A percentile compares a stretch with the other conserved stretches of the same genome.
Evolutionary conservation across 2,113 vertebrate genomes (phyloP).

Genomic region (Dolichallabes microphthalmus): DNA sequence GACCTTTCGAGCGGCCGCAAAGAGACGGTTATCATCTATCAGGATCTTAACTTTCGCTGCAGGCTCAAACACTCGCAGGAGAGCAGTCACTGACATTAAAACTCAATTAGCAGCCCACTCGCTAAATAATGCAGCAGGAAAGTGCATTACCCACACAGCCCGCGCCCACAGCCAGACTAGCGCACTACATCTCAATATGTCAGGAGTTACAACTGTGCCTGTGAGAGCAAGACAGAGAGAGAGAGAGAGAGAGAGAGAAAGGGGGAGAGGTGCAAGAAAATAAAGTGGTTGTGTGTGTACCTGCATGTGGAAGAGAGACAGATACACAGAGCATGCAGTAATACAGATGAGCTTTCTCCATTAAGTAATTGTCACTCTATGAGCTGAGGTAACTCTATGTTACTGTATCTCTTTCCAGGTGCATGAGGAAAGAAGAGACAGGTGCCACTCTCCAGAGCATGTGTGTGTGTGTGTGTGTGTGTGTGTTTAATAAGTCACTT

Average conservation of each 20-base stretch:
- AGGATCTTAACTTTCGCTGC: constrained; percentile 71
- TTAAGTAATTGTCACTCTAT: constrained; percentile 54
- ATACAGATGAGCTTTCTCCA: constrained; percentile 57
- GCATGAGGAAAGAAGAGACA: constrained; percentile 1
- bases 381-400: constrained; percentile 22
- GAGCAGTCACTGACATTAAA: constrained; percentile 76
- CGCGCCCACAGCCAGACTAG: constrained; percentile 59
- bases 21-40: constrained; percentile 68
- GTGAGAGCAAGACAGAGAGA: constrained; percentile 27
- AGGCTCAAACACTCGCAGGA: constrained; percentile 63
- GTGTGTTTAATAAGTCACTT: too few species aligned
- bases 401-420: constrained; percentile 9
- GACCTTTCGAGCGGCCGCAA: constrained; percentile 70
- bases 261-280: neutral
- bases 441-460: constrained; percentile 9
- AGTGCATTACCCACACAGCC: constrained; percentile 69
- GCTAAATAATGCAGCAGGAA: constrained; percentile 76
- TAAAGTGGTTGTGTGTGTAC: neutral
- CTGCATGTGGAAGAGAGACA: neutral
- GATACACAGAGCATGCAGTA: constrained; percentile 4
- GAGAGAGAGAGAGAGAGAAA: neutral
- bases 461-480: neutral
- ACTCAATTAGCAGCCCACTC: constrained; percentile 74
- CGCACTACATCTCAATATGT: constrained; percentile 68
- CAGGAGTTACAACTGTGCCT: constrained; percentile 57